Conservation (phyloP, 64 coral and sea anemone species). For the Actinia tenebrosa region DNA sequence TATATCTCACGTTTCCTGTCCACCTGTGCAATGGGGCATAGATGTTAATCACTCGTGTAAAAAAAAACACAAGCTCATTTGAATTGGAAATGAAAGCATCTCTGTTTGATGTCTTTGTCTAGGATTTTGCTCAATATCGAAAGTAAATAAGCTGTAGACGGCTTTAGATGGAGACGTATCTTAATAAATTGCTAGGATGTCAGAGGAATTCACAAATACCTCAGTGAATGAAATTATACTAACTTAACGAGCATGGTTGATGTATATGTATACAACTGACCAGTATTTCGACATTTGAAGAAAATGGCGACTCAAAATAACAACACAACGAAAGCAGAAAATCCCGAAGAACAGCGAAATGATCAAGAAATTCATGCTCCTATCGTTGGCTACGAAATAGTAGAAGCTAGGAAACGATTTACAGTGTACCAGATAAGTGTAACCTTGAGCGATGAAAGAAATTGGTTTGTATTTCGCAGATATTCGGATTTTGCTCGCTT, state of each 20-base stretch:
- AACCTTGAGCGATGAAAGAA: conserved; percentile 53
- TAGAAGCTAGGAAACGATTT: conserved; percentile 81
- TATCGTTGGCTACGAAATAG: conserved; percentile 84
- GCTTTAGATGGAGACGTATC: not conserved
- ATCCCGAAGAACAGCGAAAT: not conserved
- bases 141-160: not conserved
- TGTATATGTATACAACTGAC: not conserved
- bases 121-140: not conserved
- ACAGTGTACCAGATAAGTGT: conserved; percentile 90
- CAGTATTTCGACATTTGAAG: not conserved
- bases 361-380: conserved; percentile 74
- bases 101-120: not conserved
- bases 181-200: not conserved
- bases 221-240: not conserved
- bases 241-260: not conserved
- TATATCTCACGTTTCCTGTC: not conserved
- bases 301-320: conserved; percentile 9
- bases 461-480: conserved; percentile 87
- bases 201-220: not conserved
- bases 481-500: conserved; percentile 91
- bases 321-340: not conserved
- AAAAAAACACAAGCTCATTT: conserved; percentile 34
- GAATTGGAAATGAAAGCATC: conserved; percentile 50
- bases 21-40: not conserved
- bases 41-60: not conserved